Percentiles rank a stretch among this genome's conserved stretches.
Evolutionary conservation across 2,888 invertebrate species (phyloP).

Genomic region (Disparrhopalites patrizii): DNA sequence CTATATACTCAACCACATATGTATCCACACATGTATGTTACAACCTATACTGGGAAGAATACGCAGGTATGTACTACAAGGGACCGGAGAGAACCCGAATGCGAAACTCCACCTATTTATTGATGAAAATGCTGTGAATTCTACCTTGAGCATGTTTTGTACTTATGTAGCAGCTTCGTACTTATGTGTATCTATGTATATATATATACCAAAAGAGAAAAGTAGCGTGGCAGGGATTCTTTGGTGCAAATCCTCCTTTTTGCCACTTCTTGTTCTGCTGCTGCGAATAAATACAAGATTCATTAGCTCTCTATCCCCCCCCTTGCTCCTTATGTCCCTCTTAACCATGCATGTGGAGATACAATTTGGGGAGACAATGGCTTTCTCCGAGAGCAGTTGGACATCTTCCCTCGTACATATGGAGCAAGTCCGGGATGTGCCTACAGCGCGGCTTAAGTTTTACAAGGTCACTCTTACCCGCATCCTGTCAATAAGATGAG

Average conservation of each 20-base stretch:
- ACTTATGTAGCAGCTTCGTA: background rate
- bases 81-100: background rate
- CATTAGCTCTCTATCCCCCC: no score
- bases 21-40: no score
- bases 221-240: no score
- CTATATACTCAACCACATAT: no score
- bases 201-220: background rate
- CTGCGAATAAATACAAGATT: slow-evolving; percentile 5
- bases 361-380: background rate
- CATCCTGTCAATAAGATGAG: no score
- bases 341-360: background rate
- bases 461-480: no score
- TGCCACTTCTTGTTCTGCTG: no score
- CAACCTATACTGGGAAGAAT: background rate
- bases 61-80: slow-evolving; percentile 9
- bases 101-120: slow-evolving; percentile 25
- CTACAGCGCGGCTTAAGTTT: no score
- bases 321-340: background rate
- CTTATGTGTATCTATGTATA: no score
- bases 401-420: no score
- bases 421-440: no score
- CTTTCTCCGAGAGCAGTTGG: background rate
- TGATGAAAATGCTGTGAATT: slow-evolving; percentile 30
- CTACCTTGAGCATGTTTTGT: slow-evolving; percentile 18
- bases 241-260: no score